Percentiles rank a stretch among this genome's conserved stretches.
Evolutionary conservation across 2,888 invertebrate genomes (phyloP).

Genomic region (Lobophora halterata): DNA sequence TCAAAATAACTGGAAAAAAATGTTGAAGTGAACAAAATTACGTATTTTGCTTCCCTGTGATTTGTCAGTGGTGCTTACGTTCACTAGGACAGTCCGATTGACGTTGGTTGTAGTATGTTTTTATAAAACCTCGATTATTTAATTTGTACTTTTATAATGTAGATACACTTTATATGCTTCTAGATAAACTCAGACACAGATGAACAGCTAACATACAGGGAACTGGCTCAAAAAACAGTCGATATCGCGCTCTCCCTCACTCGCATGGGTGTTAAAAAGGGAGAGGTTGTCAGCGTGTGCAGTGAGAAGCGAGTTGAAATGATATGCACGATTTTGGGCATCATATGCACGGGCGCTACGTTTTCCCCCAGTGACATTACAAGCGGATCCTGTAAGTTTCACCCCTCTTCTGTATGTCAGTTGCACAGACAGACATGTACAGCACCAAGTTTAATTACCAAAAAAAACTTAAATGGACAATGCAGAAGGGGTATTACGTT

Average conservation of each 20-base stretch:
- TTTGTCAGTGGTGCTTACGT: no score
- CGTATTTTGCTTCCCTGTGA: no score
- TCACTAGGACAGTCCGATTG: no score
- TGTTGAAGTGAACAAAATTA: neutral
- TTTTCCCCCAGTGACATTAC: constrained; percentile 31
- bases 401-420: no score
- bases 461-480: no score
- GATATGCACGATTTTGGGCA: constrained; percentile 33
- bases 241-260: constrained; percentile 47
- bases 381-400: constrained; percentile 28
- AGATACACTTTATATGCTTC: neutral
- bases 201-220: constrained; percentile 36
- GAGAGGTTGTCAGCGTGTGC: constrained; percentile 41
- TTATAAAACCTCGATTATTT: neutral
- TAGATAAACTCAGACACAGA: constrained; percentile 36
- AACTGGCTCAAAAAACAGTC: constrained; percentile 43
- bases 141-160: neutral
- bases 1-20: neutral
- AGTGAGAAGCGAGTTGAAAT: constrained; percentile 37
- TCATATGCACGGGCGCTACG: constrained; percentile 35
- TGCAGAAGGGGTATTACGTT: no score
- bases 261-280: constrained; percentile 42
- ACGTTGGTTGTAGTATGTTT: no score
- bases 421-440: no score
- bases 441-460: no score